A percentile compares a stretch with the other conserved stretches of the same genome.
Evolutionary conservation across 2,888 invertebrate genomes (phyloP).

Genomic region (Chrysolina oricalcia): DNA sequence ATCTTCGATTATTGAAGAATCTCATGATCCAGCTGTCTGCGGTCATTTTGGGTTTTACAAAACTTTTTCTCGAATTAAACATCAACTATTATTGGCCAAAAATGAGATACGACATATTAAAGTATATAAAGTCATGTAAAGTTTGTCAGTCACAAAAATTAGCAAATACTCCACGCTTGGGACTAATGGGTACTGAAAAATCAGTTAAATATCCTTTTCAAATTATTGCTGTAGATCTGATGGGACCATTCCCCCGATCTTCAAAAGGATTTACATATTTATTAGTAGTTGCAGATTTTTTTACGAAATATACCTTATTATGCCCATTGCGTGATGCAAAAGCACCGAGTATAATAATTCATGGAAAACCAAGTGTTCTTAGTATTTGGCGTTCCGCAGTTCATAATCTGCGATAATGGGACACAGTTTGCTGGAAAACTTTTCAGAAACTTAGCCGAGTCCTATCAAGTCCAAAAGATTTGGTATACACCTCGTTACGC

Average conservation of each 20-base stretch:
- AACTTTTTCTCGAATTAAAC: slow-evolving; percentile 45
- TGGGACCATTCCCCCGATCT: slow-evolving; percentile 31
- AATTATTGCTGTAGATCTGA: slow-evolving; percentile 50
- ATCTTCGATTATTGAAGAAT: slow-evolving; percentile 36
- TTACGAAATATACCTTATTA: slow-evolving; percentile 5
- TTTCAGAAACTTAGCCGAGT: slow-evolving; percentile 15
- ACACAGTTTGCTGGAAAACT: slow-evolving; percentile 29
- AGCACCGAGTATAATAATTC: slow-evolving; percentile 1
- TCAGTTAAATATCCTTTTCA: slow-evolving; percentile 46
- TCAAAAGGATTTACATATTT: slow-evolving; percentile 13
- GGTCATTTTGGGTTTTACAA: slow-evolving; percentile 54
- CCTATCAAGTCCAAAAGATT: slow-evolving; percentile 35
- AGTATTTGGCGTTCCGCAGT: slow-evolving; percentile 27
- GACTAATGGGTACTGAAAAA: slow-evolving; percentile 40
- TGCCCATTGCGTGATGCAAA: slow-evolving; percentile 22
- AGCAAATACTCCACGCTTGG: slow-evolving; percentile 29
- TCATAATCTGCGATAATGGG: slow-evolving; percentile 32
- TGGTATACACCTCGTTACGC: slow-evolving; percentile 31
- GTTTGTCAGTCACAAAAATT: slow-evolving; percentile 53
- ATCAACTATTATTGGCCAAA: slow-evolving; percentile 51
- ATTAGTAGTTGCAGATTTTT: slow-evolving; percentile 14
- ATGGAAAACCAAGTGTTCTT: slow-evolving; percentile 27
- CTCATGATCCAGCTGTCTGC: slow-evolving; percentile 48
- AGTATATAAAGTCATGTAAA: slow-evolving; percentile 48
- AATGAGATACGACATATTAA: slow-evolving; percentile 46